Base-by-base conservation (phyloP, 2,113 vertebrate genomes). In the Pelecanoides urinatrix region DNA sequence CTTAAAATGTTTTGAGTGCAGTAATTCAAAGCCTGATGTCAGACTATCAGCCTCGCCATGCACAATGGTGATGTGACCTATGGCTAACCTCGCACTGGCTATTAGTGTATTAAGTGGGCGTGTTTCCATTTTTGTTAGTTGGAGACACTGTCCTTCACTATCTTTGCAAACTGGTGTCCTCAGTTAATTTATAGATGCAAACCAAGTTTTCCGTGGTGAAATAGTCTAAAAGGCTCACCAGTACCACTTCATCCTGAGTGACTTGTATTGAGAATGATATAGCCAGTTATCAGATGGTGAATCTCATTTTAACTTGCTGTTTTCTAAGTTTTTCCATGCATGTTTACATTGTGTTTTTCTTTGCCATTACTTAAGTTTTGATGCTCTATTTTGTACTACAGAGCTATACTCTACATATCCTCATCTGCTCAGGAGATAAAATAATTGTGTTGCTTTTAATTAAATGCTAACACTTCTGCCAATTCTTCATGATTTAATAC, bases 401-500 rank as follows among this genome's bases (percentile, higher is more conserved):
- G 38, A 72, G 20, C 65, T 74, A 11, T 61, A 47, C 40, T 92
- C 78, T 40, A 36, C 1, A 3, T 94, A 91, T 74, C 42, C 11
- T 96, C 65, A 89, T 30, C 77, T 90, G 77, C 79, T 75, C n/a
- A 26, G 34, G n/a, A 91, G 59, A 90, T 52, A 92, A 93, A 96
- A 61, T 82, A 93, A 66, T 91, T 94, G 45, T 77, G 55, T 89
- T 91, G 34, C 91, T 96, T 97, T 97, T 96, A 96, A 95, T 97
- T 96, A 94, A 95, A 93, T 59, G 68, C 68, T 83, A 92, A 44
- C 61, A 50, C 92, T 92, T 92, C 72, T 90, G 95, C 75, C 96
- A 96, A 32, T 79, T 92, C 62, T 78, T 88, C 45, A 40, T 96
- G 93, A 96, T 96, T 97, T 96, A 97, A 87, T 94, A 73, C 16